Conservation (phyloP, 1,140 invertebrate species). For the Ceratina australensis region DNA sequence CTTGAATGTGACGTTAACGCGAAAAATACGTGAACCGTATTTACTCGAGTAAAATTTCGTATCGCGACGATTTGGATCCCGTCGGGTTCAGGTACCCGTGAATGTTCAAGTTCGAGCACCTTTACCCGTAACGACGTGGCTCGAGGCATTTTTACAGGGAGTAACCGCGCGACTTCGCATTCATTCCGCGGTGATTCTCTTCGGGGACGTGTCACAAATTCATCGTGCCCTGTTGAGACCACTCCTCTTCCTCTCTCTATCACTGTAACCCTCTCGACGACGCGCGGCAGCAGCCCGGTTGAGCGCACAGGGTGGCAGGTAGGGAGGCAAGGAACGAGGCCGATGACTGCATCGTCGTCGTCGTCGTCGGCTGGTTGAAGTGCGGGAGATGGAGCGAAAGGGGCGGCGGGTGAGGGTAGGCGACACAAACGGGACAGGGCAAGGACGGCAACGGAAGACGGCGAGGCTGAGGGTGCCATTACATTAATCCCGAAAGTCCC, state of each 20-base stretch:
- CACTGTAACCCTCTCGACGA: constrained; percentile 21
- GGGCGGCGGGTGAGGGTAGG: not conserved
- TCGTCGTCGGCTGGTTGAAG: not conserved
- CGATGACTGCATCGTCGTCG: constrained; percentile 30
- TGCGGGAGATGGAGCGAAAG: not conserved
- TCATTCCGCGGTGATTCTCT: constrained; percentile 13
- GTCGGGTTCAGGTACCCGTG: no score
- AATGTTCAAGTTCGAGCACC: not conserved
- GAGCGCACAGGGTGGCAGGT: not conserved
- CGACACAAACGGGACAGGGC: not conserved
- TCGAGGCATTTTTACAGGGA: constrained; percentile 1
- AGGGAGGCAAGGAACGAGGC: constrained; percentile 43
- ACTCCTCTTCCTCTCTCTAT: not conserved
- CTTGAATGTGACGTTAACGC: no score
- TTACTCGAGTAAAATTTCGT: no score
- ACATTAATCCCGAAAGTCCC: constrained; percentile 56
- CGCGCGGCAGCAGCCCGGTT: constrained; percentile 8
- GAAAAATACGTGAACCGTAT: no score
- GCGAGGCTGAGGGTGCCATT: constrained; percentile 42
- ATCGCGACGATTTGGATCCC: no score
- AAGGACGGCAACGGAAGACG: not conserved
- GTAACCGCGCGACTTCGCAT: not conserved
- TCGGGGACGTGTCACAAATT: constrained; percentile 36
- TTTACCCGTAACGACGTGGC: not conserved
- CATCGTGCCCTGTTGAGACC: constrained; percentile 16